These are phyloP conservation scores for Otocyon megalotis DNA, from an alignment of 2,113 vertebrate species.

Conservation along the genomic window DNA sequence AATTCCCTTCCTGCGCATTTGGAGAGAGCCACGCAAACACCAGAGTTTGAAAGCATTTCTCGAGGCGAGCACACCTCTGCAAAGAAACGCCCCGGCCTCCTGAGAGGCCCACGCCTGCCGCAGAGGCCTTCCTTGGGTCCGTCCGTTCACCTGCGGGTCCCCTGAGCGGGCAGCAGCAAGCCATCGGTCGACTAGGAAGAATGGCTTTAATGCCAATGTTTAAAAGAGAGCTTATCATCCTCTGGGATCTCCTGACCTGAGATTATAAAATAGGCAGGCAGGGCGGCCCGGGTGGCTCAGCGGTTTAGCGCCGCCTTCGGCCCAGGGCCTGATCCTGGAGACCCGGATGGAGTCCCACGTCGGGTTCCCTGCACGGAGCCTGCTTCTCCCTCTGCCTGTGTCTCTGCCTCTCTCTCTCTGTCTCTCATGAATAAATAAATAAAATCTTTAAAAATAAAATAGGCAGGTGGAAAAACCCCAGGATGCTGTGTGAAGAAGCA, in stretches of 20 bases:
- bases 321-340: too few species aligned
- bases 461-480: background rate
- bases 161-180: background rate
- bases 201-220: background rate
- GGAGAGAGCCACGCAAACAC: background rate
- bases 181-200: background rate
- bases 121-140: background rate
- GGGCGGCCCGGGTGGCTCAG: too few species aligned
- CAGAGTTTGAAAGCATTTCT: background rate
- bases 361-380: too few species aligned
- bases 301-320: too few species aligned
- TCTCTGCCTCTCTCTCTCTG: too few species aligned
- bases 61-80: background rate
- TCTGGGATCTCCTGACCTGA: background rate
- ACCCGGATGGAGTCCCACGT: too few species aligned
- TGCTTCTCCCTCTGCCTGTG: too few species aligned
- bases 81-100: background rate
- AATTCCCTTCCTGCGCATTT: slow-evolving; percentile 36
- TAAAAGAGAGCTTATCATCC: background rate
- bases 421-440: too few species aligned
- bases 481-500: background rate
- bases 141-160: background rate
- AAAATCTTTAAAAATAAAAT: background rate
- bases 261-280: background rate
- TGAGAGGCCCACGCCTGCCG: background rate